Percentiles rank a stretch among this genome's conserved stretches.
Evolutionary conservation across 2,888 invertebrate species (phyloP).

Genomic region (Hyles lineata): DNA sequence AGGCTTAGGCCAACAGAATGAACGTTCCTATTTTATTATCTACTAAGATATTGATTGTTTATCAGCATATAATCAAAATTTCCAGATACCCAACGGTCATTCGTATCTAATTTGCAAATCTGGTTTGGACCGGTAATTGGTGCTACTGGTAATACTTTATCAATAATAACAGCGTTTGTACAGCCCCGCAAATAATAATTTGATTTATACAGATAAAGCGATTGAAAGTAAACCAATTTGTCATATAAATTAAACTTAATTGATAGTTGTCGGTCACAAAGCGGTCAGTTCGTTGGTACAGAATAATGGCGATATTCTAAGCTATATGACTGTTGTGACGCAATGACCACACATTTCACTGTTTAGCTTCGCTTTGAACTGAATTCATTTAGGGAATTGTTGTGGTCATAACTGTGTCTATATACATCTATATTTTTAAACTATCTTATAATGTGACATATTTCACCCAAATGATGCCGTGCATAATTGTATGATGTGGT

Average conservation of each 20-base stretch:
- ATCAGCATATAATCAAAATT: conserved; percentile 16
- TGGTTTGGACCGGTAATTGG: conserved; percentile 13
- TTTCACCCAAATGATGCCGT: no score
- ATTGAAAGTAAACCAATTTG: conserved; percentile 30
- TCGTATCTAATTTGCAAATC: conserved; percentile 17
- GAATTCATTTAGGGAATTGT: neutral
- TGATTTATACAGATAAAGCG: conserved; percentile 26
- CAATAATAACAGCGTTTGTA: conserved; percentile 17
- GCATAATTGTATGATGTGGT: no score
- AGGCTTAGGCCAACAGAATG: conserved; percentile 28
- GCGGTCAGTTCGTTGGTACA: neutral
- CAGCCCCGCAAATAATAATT: conserved; percentile 17
- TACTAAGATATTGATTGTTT: conserved; percentile 16
- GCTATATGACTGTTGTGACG: neutral
- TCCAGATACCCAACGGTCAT: conserved; percentile 10
- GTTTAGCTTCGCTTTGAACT: neutral
- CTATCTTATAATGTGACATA: no score
- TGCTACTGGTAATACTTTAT: conserved; percentile 23
- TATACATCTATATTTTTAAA: no score
- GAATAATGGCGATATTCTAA: conserved; percentile 8
- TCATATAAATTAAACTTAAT: conserved; percentile 27
- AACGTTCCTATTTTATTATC: conserved; percentile 5
- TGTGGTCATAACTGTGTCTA: no score
- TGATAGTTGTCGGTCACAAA: conserved; percentile 23
- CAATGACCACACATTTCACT: neutral